Conservation (phyloP, 2,797 vertebrate genomes). For the Eulemur rubriventer region DNA sequence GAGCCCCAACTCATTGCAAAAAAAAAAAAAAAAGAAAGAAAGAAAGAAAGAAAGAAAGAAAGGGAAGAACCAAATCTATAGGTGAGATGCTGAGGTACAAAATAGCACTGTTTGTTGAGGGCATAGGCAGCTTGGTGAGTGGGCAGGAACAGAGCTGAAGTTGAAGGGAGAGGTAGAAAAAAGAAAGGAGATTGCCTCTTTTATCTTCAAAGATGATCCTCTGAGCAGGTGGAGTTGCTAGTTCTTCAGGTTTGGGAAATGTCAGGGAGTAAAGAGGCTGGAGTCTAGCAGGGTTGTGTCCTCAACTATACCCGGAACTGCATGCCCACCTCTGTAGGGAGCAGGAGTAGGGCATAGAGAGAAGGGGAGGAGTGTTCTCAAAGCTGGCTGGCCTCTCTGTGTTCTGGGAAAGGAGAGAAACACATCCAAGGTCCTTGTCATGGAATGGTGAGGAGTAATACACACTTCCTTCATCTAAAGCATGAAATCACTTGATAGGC, state of each 20-base stretch:
- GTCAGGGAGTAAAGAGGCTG: neutral
- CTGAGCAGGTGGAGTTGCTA: neutral
- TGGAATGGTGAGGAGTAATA: neutral
- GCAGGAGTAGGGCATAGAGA: neutral
- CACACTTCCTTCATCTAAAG: neutral
- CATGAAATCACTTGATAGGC: neutral
- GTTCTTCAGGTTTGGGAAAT: neutral
- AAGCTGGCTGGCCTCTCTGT: neutral
- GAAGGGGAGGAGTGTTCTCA: neutral
- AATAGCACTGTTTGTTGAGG: neutral
- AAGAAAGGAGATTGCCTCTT: neutral
- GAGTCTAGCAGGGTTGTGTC: neutral
- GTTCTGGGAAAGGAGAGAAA: neutral
- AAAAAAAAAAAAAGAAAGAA: neutral
- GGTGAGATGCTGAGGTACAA: neutral
- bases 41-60: neutral
- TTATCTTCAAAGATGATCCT: neutral
- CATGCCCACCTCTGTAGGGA: neutral
- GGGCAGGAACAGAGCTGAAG: neutral
- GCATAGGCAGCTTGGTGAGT: neutral
- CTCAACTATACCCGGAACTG: neutral
- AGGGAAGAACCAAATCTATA: neutral
- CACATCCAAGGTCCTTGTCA: neutral
- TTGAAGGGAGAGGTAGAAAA: neutral
- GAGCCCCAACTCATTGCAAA: neutral